Evolutionary conservation across 1,140 invertebrate genomes (phyloP).

Genomic region (Vanessa tameamea): DNA sequence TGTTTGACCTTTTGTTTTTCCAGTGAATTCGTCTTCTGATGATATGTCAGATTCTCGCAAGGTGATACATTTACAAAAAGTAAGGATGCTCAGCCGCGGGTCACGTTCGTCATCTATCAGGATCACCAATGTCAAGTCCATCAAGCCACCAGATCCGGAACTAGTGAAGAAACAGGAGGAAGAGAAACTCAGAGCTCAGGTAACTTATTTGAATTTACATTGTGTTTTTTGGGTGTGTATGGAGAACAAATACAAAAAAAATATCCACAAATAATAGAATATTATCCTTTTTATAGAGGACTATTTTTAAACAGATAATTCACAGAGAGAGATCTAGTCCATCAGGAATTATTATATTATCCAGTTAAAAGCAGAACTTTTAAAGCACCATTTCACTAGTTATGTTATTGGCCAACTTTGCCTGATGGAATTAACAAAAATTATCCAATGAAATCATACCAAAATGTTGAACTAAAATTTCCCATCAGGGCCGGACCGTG

Average conservation of each 20-base stretch:
- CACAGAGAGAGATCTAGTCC: too few species aligned
- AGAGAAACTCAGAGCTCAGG: constrained; percentile 70
- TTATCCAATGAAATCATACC: too few species aligned
- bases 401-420: too few species aligned
- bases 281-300: too few species aligned
- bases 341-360: too few species aligned
- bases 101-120: constrained; percentile 44
- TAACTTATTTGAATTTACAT: not conserved
- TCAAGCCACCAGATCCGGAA: constrained; percentile 63
- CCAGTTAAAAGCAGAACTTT: too few species aligned
- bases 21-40: constrained; percentile 52
- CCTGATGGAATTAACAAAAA: too few species aligned
- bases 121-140: constrained; percentile 70
- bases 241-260: not conserved
- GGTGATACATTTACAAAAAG: constrained; percentile 59
- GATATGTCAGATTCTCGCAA: constrained; percentile 57
- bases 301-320: too few species aligned
- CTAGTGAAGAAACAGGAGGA: constrained; percentile 67
- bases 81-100: constrained; percentile 63
- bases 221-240: not conserved
- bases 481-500: too few species aligned
- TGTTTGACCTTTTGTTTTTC: constrained; percentile 31
- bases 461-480: too few species aligned
- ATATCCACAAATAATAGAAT: too few species aligned
- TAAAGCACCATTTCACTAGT: too few species aligned